A percentile compares a stretch with the other conserved stretches of the same genome.
Conservation (phyloP, 37 sponge, comb jelly and placozoan genomes). For the Axinella damicornis region DNA sequence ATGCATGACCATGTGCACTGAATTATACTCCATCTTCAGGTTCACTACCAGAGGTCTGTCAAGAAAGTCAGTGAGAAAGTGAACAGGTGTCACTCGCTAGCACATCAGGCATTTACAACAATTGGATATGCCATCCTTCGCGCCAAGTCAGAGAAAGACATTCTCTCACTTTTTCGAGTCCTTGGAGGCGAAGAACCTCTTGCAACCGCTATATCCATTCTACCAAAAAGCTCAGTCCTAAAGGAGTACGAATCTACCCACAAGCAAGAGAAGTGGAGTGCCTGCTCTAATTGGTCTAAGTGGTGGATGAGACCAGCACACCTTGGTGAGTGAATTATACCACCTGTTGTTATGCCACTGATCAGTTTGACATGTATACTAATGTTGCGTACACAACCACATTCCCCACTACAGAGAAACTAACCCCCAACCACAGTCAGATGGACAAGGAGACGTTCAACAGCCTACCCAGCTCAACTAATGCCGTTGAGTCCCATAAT, state of each 20-base stretch:
- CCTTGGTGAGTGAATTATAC: background rate
- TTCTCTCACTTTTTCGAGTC: conserved; percentile 13
- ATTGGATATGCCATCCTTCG: conserved; percentile 25
- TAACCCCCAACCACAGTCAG: background rate
- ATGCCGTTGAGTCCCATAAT: conserved; percentile 47
- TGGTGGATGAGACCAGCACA: conserved; percentile 49
- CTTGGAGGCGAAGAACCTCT: conserved; percentile 14
- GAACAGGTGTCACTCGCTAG: conserved; percentile 6
- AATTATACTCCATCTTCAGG: background rate
- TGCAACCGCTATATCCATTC: background rate
- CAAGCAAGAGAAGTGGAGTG: background rate
- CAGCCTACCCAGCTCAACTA: conserved; percentile 34
- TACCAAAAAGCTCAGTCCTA: background rate
- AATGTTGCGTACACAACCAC: background rate
- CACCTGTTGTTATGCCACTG: too few species aligned
- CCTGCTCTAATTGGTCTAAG: conserved; percentile 16
- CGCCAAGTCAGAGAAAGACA: conserved; percentile 8
- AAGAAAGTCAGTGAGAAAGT: conserved; percentile 34
- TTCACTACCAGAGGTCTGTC: conserved; percentile 35
- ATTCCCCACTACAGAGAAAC: conserved; percentile 13
- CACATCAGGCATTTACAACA: conserved; percentile 40
- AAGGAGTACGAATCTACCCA: conserved; percentile 21
- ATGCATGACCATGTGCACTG: too few species aligned
- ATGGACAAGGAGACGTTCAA: conserved; percentile 33
- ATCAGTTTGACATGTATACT: background rate